A percentile compares a stretch with the other conserved stretches of the same genome.
phyloP scores from a whole-genome alignment of 2,888 invertebrate species.

The Acrocyrtus sp. region DNA sequence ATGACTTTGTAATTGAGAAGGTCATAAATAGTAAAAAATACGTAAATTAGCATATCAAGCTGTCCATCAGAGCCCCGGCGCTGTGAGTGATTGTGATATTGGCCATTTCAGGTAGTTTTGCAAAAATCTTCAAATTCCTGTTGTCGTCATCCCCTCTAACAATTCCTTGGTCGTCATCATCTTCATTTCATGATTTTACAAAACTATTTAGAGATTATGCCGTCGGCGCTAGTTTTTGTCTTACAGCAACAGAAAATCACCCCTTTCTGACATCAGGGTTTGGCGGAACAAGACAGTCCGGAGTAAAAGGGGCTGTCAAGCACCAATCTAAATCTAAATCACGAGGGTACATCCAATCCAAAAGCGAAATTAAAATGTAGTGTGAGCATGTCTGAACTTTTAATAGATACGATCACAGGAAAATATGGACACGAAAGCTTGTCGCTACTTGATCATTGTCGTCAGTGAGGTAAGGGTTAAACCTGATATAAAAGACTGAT shows the following conservation, averaged over 20 bases:
- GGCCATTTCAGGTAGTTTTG: no score
- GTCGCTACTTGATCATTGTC: not conserved
- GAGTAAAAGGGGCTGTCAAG: constrained; percentile 4
- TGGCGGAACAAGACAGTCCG: constrained; percentile 12
- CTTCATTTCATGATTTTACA: no score
- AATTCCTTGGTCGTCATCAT: no score
- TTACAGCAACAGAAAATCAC: constrained; percentile 3
- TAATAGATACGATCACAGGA: not conserved
- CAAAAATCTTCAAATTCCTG: no score
- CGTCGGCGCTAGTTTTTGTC: no score
- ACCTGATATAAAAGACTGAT: not conserved
- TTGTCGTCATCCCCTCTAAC: no score
- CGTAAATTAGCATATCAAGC: no score
- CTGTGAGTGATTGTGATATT: no score
- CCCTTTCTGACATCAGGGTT: constrained; percentile 26
- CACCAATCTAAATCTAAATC: constrained; percentile 5
- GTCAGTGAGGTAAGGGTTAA: not conserved
- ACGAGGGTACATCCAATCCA: not conserved
- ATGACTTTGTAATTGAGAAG: no score
- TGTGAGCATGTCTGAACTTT: not conserved
- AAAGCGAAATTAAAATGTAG: not conserved
- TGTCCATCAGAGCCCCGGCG: no score
- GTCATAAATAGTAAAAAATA: no score
- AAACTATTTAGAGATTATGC: no score
- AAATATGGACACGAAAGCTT: not conserved